Base-by-base conservation (phyloP, 2,888 invertebrate species). In the Dasysyrphus tricinctus region DNA sequence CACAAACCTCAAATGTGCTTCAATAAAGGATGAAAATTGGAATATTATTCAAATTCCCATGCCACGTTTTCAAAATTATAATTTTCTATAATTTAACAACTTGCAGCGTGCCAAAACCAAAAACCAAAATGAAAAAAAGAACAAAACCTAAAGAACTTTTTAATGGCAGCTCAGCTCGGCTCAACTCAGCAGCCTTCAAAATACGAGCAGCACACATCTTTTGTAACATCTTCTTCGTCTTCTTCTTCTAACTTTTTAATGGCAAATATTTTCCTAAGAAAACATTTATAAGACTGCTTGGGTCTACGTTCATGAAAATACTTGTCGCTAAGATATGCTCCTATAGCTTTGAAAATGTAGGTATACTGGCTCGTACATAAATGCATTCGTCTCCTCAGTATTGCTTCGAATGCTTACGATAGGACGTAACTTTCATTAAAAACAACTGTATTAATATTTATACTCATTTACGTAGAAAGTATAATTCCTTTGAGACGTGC, bases 391-490 rank as follows among this genome's bases (percentile, higher is more conserved):
- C 51, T 47, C 49, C 47, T 42, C 9, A 47, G 9, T 19, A 19
- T 32, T 32, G 32, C 24, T 32, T 34, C n/a, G 12, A 56, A 32
- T 34, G 4, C 61, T 42, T 39, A 24, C 16, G 11, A 37, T 11
- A n/a, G n/a, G n/a, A n/a, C 74, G 73, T 65, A 75, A 80, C 69
- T 80, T 80, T 85, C 67, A 80, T 77, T 80, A 80, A 77, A 61
- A 85, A 85, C 73, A 85, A 85, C 85, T 85, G 59, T 67, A 85
- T 85, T 85, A 85, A 85, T 85, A 85, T 85, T 85, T 77, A 85
- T 85, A 85, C 85, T 80, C 85, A 80, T 85, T 85, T 74, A 74
- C 59, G 67, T 39, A 14, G 57, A 51, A 74, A 59, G 65, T 80
- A 61, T 61, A 63, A 80, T 80, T 85, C 85, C 80, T 85, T 56